Evolutionary conservation across 2,797 vertebrate genomes (phyloP), one percentile per base, ranked within the genome.

Genomic region (Onychomys torridus): DNA sequence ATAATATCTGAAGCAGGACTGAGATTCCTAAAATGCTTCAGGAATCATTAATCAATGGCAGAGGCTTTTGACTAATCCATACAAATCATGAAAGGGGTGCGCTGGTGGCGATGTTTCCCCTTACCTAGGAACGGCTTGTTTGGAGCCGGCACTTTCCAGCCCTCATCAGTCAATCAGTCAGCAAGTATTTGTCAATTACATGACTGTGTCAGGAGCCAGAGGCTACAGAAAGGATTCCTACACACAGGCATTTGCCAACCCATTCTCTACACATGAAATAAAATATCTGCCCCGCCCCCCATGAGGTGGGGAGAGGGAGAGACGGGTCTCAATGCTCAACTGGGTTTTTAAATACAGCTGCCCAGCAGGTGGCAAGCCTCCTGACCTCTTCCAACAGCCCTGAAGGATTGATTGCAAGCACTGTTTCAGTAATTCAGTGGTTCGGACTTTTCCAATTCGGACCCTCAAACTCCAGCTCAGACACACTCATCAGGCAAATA

Each of bases 301-400:
- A 59, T 1, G 3, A 11, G 5, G n/a, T 40, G 85, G 23, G 25
- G 23, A 37, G 13, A 34, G 8, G 7, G 4, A 37, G 4, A n/a
- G 49, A 71, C 1, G 13, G 7, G 25, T 61, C 13, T 49, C 69
- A 11, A 9, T 6, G 71, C 71, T 46, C 52, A 6, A 65, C 2
- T 34, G 5, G 6, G 52, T 95, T 97, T 92, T 43, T 61, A 81
- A 87, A 63, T 16, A 37, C n/a, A 49, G 40, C 14, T 57, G 27
- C 21, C 92, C 82, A 76, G 81, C 75, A 87, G 63, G 82, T 75
- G 71, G 85, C 97, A 95, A 90, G 10, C 76, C 43, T 57, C 55
- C 69, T 37, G 3, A 4, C 2, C 13, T 11, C 90, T 37, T 61
- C 17, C 27, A 61, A 10, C 34, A 73, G n/a, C 34, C 3, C 1